Percentiles rank a stretch among this genome's conserved stretches.
Conservation (phyloP, 2,888 invertebrate species). For the Cepaea hortensis region DNA sequence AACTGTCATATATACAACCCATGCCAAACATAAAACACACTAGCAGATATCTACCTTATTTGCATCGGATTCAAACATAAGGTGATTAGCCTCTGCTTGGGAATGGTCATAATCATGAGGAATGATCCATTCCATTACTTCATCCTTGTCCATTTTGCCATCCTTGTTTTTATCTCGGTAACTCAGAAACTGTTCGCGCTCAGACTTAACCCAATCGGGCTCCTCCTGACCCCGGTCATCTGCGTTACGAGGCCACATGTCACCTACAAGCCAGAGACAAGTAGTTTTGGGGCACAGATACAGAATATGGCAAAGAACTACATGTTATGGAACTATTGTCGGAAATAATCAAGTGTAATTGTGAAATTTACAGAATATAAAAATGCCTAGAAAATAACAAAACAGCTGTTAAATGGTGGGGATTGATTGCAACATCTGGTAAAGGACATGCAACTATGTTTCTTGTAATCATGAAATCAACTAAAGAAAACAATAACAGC, state of each 20-base stretch:
- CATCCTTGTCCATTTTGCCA: conserved; percentile 89
- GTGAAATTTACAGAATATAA: no score
- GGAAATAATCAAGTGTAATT: no score
- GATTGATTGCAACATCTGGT: no score
- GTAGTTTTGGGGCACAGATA: neutral
- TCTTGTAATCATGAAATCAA: no score
- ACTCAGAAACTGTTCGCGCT: conserved; percentile 91
- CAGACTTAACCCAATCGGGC: conserved; percentile 96
- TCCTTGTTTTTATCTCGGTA: conserved; percentile 89
- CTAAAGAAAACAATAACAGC: no score
- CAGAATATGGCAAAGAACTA: neutral
- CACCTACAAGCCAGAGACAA: conserved; percentile 78
- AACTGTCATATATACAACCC: neutral
- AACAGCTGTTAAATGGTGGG: no score
- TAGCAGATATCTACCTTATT: conserved; percentile 80
- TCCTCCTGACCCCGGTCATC: conserved; percentile 79
- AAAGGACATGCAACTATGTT: no score
- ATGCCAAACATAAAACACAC: conserved; percentile 8
- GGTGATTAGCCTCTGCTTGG: conserved; percentile 95
- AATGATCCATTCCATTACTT: conserved; percentile 91
- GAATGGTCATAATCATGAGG: conserved; percentile 98
- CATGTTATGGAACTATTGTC: neutral
- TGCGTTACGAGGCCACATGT: conserved; percentile 86
- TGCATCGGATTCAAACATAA: conserved; percentile 94
- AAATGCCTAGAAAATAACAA: no score